phyloP scores from a whole-genome alignment of 1,140 invertebrate species.

The Apocrypta bakeri region DNA sequence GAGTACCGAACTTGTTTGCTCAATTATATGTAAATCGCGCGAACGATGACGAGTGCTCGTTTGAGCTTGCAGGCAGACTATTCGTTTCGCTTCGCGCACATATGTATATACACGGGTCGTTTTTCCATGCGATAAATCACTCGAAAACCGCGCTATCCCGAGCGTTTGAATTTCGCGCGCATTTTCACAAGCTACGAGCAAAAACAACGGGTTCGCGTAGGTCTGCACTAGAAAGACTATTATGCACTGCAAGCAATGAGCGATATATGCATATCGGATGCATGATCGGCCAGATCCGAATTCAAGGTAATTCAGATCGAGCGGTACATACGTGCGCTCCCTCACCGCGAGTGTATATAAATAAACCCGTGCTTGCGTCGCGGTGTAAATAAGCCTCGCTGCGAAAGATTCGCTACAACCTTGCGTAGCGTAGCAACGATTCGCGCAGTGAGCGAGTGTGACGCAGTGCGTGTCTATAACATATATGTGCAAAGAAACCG shows the following conservation, averaged over 20 bases:
- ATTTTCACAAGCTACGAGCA: not conserved
- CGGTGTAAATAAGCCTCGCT: not conserved
- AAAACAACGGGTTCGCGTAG: no score
- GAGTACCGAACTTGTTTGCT: not conserved
- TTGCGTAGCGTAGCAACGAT: conserved; percentile 5
- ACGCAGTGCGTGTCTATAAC: not conserved
- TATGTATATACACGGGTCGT: no score
- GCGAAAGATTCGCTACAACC: not conserved
- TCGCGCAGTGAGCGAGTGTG: not conserved
- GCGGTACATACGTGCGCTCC: not conserved
- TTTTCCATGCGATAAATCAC: no score
- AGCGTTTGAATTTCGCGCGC: not conserved
- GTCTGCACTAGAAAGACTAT: no score
- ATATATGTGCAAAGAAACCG: not conserved
- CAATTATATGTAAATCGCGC: conserved; percentile 30
- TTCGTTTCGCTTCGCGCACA: not conserved
- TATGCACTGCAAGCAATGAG: no score
- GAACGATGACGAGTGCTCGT: not conserved
- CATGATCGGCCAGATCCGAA: not conserved
- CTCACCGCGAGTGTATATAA: not conserved
- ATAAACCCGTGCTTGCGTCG: not conserved
- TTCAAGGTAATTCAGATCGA: no score
- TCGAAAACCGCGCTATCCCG: not conserved
- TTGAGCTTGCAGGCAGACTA: not conserved
- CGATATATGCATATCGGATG: no score